A percentile compares a stretch with the other conserved stretches of the same genome.
Conservation (phyloP, 2,888 invertebrate species). For the Leptinotarsa juncta region DNA sequence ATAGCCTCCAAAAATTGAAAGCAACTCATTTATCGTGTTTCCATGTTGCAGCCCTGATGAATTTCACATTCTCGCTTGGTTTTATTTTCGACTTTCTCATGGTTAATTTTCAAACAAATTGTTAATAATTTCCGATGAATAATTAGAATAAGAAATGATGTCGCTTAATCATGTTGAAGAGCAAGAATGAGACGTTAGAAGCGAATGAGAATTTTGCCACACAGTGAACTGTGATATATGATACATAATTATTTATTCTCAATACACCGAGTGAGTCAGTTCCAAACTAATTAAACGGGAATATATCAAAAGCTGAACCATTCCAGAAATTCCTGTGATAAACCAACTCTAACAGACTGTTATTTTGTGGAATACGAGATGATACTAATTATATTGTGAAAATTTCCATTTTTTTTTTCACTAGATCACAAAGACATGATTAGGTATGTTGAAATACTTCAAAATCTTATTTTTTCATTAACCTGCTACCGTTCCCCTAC, state of each 20-base stretch:
- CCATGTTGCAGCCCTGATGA: background rate
- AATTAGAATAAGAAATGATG: conserved; percentile 7
- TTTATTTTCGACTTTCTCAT: background rate
- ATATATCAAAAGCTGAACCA: conserved; percentile 10
- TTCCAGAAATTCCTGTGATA: background rate
- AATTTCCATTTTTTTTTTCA: background rate
- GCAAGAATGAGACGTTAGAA: background rate
- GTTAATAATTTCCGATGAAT: conserved; percentile 2
- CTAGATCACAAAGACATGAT: too few species aligned
- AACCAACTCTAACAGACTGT: background rate
- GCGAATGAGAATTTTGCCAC: background rate
- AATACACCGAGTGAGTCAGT: conserved; percentile 3
- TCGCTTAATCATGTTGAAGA: background rate
- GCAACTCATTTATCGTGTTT: background rate
- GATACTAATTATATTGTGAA: background rate
- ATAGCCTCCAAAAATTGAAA: background rate
- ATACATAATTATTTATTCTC: conserved; percentile 20
- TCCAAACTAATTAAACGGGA: background rate
- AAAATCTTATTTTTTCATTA: too few species aligned
- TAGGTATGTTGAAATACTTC: too few species aligned
- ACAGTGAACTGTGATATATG: conserved; percentile 9
- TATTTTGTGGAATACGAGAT: background rate
- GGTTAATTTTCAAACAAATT: conserved; percentile 16
- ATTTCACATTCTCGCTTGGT: background rate
- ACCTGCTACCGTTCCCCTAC: too few species aligned